Evolutionary conservation across 2,888 invertebrate genomes (phyloP).

Genomic region (Amaurobius ferox): DNA sequence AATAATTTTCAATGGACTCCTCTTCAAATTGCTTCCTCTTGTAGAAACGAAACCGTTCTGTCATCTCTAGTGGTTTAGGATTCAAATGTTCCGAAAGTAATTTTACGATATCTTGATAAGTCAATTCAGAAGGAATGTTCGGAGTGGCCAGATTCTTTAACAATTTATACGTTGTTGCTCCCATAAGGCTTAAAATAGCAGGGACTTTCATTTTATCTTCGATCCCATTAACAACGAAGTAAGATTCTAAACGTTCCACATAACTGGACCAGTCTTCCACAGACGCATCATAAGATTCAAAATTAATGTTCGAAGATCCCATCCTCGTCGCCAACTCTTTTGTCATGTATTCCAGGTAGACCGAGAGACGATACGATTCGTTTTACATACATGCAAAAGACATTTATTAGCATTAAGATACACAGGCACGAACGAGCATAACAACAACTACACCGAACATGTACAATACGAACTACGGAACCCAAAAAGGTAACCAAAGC

Average conservation of each 20-base stretch:
- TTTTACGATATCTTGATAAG: constrained; percentile 52
- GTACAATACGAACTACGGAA: constrained; percentile 33
- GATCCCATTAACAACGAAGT: constrained; percentile 49
- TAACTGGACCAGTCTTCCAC: constrained; percentile 50
- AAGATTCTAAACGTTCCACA: constrained; percentile 42
- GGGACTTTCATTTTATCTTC: constrained; percentile 45
- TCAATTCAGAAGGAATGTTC: constrained; percentile 45
- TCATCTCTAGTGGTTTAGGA: constrained; percentile 55
- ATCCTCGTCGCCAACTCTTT: constrained; percentile 49
- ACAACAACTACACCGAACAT: constrained; percentile 44
- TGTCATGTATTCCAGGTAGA: constrained; percentile 41
- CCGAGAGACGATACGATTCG: constrained; percentile 45
- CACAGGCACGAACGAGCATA: constrained; percentile 45
- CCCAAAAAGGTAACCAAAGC: too few species aligned
- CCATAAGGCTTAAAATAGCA: constrained; percentile 52
- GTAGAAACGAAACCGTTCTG: constrained; percentile 50
- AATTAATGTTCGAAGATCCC: constrained; percentile 46
- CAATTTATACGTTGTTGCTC: constrained; percentile 48
- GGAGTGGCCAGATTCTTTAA: constrained; percentile 53
- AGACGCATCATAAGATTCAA: constrained; percentile 46
- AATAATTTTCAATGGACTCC: constrained; percentile 49
- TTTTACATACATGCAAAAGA: constrained; percentile 44
- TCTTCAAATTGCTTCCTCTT: constrained; percentile 51
- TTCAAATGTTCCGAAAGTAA: constrained; percentile 53
- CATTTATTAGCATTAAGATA: constrained; percentile 46